Base-by-base conservation (phyloP, 2,113 vertebrate species). In the Hipposideros armiger region DNA sequence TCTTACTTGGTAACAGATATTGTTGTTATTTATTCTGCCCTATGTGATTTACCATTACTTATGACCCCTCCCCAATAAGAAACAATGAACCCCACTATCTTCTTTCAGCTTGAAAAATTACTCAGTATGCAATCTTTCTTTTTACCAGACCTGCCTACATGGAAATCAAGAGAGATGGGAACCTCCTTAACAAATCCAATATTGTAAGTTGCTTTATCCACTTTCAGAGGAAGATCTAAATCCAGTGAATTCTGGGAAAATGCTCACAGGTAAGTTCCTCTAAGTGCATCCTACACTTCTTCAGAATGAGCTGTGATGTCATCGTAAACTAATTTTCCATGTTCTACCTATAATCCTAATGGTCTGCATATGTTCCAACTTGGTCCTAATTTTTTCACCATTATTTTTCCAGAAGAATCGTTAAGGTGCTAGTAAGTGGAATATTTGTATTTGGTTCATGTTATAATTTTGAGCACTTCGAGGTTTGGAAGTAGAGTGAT, bases 391-490 rank as follows among this genome's bases (percentile, higher is more conserved):
- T 77, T 91, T 17, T 56, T 84, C 78, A 62, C n/a, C 11, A 87
- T 62, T 50, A 67, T 40, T 45, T 87, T 72, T 76, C 11, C 13
- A 80, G n/a, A 94, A 90, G 30, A 69, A 20, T 60, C 90, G 32
- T 30, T 87, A 86, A 83, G 30, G 78, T 87, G 5, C 20, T 74
- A 22, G 15, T 54, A 87, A 90, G 80, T 42, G 15, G 73, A 62
- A 67, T 87, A 95, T 89, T 52, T 80, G 16, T 67, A 64, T 80
- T 92, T 72, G 22, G 5, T 42, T 84, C 11, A 50, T 47, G 40
- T 87, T 74, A 87, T 69, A 90, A 84, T 90, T 87, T 87, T 94
- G 20, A 83, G 87, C 13, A 77, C 54, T 85, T 86, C 86, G 32
- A 94, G 36, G 26, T 83, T 74, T 97, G 64, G 15, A 70, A 40